Percentiles rank a stretch among this genome's conserved stretches.
These are phyloP conservation scores for Collichthys lucidus DNA, from an alignment of 2,113 vertebrate species.

Conservation along the genomic window DNA sequence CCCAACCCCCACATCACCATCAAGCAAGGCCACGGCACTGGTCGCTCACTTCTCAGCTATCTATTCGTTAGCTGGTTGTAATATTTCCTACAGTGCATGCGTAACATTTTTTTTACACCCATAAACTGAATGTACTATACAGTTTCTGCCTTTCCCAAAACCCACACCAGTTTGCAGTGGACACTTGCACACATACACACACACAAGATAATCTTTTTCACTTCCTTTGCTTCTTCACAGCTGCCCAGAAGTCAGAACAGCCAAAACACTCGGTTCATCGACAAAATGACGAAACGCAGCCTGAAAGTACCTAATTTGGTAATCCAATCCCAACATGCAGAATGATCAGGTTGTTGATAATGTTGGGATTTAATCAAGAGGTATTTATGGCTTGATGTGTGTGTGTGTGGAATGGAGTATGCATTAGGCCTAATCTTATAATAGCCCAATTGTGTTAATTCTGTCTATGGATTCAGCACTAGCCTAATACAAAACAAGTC, in stretches of 20 bases:
- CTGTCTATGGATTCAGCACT: constrained; percentile 25
- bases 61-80: constrained; percentile 43
- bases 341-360: constrained; percentile 61
- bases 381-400: constrained; percentile 50
- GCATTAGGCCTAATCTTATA: constrained; percentile 57
- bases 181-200: neutral
- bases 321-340: constrained; percentile 40
- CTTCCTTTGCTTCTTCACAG: constrained; percentile 18
- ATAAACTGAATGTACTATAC: neutral
- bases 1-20: constrained; percentile 47
- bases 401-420: constrained; percentile 21
- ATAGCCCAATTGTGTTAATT: constrained; percentile 59
- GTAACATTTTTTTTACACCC: neutral
- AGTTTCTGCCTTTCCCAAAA: constrained; percentile 9
- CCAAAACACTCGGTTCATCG: constrained; percentile 20
- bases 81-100: constrained; percentile 7
- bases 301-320: constrained; percentile 56
- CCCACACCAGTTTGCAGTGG: neutral
- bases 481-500: constrained; percentile 50
- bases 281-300: constrained; percentile 45
- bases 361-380: constrained; percentile 44
- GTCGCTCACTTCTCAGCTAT: constrained; percentile 48
- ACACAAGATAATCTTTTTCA: constrained; percentile 33
- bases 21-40: constrained; percentile 37
- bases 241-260: constrained; percentile 43